These are phyloP conservation scores for Neolamprologus modestus DNA, from an alignment of 2,113 vertebrate genomes.

Conservation along the genomic window DNA sequence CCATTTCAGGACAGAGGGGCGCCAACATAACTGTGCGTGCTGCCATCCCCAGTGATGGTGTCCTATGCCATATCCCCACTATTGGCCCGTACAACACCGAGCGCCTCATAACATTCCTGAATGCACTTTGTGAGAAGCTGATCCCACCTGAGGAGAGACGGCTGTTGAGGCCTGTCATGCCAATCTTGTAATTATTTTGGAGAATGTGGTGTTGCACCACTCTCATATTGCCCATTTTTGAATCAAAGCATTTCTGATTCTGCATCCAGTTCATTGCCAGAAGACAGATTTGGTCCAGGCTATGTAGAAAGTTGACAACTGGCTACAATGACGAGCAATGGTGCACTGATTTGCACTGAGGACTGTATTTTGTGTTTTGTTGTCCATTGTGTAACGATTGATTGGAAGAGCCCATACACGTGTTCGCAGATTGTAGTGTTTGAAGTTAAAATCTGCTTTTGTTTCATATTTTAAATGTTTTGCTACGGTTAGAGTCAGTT, in stretches of 20 bases:
- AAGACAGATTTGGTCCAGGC: neutral
- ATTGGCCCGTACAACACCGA: neutral
- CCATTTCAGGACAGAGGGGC: neutral
- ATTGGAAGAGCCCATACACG: neutral
- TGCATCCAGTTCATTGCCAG: neutral
- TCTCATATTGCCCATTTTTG: neutral
- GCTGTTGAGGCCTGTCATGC: neutral
- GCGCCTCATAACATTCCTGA: neutral
- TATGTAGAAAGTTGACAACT: neutral
- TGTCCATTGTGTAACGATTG: neutral
- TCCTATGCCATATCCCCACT: rapidly evolving
- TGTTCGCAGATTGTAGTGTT: neutral
- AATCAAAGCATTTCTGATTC: neutral
- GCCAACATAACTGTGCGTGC: neutral
- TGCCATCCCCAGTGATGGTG: neutral
- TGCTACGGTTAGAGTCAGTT: rapidly evolving
- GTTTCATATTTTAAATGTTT: neutral
- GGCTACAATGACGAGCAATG: rapidly evolving
- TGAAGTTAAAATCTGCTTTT: neutral
- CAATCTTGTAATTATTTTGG: neutral
- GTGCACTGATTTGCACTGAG: neutral
- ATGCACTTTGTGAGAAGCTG: neutral
- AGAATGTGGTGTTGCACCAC: neutral
- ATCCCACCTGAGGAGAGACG: neutral
- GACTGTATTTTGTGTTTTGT: neutral